Percentiles rank a stretch among this genome's conserved stretches.
These are phyloP conservation scores for Papilio gigon DNA, from an alignment of 2,888 invertebrate genomes.

Conservation along the genomic window DNA sequence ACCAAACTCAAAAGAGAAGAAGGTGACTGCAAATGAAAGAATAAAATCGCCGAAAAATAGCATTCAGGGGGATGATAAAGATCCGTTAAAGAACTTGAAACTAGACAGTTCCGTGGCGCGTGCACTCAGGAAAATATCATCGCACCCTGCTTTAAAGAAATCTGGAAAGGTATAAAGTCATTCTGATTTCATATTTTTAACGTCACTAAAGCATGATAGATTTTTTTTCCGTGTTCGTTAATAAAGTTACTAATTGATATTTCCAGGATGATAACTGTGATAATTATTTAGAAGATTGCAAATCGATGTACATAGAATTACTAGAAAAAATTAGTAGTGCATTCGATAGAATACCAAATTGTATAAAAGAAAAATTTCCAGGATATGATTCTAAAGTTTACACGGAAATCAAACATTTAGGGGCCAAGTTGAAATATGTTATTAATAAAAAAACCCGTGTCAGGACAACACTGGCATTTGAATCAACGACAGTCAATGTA, in stretches of 20 bases:
- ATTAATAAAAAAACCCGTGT: constrained; percentile 70
- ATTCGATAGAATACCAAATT: constrained; percentile 84
- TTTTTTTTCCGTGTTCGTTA: no score
- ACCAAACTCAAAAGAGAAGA: constrained; percentile 45
- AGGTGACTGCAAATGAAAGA: constrained; percentile 34
- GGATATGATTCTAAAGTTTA: constrained; percentile 83
- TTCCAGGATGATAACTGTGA: constrained; percentile 51
- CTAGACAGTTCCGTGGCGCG: constrained; percentile 44
- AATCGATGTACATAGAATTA: constrained; percentile 82
- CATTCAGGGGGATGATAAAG: constrained; percentile 47
- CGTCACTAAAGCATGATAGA: no score
- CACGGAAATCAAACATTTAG: constrained; percentile 80
- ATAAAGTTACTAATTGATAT: constrained; percentile 2
- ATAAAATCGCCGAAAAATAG: constrained; percentile 45
- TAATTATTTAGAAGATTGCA: constrained; percentile 64
- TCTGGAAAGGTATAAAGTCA: constrained; percentile 50
- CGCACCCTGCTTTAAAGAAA: constrained; percentile 51
- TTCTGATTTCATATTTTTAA: constrained; percentile 6
- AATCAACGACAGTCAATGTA: constrained; percentile 46
- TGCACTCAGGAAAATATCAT: constrained; percentile 45
- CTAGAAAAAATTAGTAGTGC: constrained; percentile 84
- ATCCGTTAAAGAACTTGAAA: constrained; percentile 49
- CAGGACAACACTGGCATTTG: constrained; percentile 43
- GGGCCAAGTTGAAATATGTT: constrained; percentile 80
- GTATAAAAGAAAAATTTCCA: constrained; percentile 83